Percentiles rank a stretch among this genome's conserved stretches.
phyloP scores from a whole-genome alignment of 2,113 vertebrate genomes.

The Hydropotes inermis region DNA sequence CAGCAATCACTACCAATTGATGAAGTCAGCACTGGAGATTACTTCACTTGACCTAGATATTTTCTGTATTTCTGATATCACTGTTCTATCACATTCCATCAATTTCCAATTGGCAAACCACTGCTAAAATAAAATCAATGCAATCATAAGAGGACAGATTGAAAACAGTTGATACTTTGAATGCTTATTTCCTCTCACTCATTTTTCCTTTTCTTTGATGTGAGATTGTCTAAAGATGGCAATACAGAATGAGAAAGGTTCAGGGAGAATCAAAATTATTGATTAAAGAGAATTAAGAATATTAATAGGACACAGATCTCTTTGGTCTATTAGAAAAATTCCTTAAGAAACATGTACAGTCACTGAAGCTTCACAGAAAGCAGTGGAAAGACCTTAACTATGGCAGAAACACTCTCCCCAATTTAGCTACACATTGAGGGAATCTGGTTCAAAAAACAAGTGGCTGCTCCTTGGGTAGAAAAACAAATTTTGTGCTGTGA shows the following conservation, averaged over 20 bases:
- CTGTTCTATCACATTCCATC: neutral
- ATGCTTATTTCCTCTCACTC: neutral
- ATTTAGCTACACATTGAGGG: neutral
- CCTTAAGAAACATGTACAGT: neutral
- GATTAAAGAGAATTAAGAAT: neutral
- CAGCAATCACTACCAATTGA: neutral
- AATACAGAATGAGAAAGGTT: neutral
- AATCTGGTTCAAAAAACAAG: neutral
- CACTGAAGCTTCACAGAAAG: neutral
- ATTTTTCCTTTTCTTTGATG: neutral
- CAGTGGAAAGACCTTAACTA: neutral
- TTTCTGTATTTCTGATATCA: neutral
- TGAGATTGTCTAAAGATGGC: neutral
- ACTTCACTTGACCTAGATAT: neutral
- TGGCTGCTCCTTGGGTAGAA: conserved; percentile 27
- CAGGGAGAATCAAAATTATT: neutral
- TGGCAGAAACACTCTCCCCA: neutral
- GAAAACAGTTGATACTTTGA: neutral
- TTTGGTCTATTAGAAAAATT: neutral
- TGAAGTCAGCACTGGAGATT: neutral
- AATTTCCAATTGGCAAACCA: neutral
- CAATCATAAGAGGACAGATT: neutral
- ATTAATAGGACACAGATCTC: neutral
- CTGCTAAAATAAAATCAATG: conserved; percentile 5
- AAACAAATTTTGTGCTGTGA: conserved; percentile 47